Conservation (phyloP, 2,888 invertebrate genomes). For the Protodeltote pygarga region DNA sequence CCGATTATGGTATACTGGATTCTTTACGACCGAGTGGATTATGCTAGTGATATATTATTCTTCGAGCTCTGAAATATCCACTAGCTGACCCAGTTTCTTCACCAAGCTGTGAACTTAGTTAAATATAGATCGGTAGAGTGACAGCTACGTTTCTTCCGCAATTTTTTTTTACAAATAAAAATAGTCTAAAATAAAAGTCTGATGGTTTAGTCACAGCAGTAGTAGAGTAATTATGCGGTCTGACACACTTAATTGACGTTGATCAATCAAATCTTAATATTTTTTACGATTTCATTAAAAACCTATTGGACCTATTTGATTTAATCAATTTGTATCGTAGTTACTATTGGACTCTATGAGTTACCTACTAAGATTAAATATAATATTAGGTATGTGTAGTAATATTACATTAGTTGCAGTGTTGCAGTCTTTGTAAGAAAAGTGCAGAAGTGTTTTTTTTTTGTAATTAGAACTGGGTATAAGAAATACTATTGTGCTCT, state of each 20-base stretch:
- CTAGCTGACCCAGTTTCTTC: slow-evolving; percentile 57
- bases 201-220: slow-evolving; percentile 4
- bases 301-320: not conserved
- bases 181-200: slow-evolving; percentile 28
- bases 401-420: not conserved
- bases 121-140: slow-evolving; percentile 61
- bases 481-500: slow-evolving; percentile 59
- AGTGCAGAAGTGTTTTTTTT: slow-evolving; percentile 40
- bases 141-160: slow-evolving; percentile 53
- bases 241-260: slow-evolving; percentile 2
- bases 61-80: slow-evolving; percentile 51
- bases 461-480: slow-evolving; percentile 55
- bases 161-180: too few species aligned
- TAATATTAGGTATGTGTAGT: not conserved
- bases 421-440: slow-evolving; percentile 11
- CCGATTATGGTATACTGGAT: slow-evolving; percentile 12
- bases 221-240: slow-evolving; percentile 5
- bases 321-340: too few species aligned
- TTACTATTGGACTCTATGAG: too few species aligned
- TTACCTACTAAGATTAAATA: too few species aligned
- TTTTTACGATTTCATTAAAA: not conserved
- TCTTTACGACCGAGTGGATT: slow-evolving; percentile 38
- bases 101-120: slow-evolving; percentile 59
- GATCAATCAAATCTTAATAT: not conserved
- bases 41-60: slow-evolving; percentile 44